Evolutionary conservation across 2,888 invertebrate species (phyloP), one percentile per base, ranked within the genome.

Genomic region (Bhutanitis thaidina): DNA sequence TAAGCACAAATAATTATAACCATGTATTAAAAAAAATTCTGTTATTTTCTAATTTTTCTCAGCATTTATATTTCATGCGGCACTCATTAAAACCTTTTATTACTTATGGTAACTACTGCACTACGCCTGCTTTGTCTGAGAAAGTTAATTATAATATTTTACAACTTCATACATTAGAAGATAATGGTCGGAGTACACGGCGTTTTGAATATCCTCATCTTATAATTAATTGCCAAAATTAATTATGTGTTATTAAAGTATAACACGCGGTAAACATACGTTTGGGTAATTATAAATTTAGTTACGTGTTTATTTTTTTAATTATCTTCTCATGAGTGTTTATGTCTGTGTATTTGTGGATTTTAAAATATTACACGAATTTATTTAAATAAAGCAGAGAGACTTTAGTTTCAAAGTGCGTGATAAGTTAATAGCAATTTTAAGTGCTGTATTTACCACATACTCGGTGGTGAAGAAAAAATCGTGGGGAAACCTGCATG

Each of bases 21-120:
- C n/a, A n/a, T n/a, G n/a, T n/a, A n/a, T n/a, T n/a, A 7, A 27
- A 27, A 27, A 27, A 27, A 20, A 20, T n/a, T n/a, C n/a, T n/a
- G n/a, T n/a, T n/a, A n/a, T n/a, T n/a, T n/a, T n/a, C n/a, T n/a
- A n/a, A 20, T 20, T 7, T 7, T 27, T 8, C 7, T 27, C 27
- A 8, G 5, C 27, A 8, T 27, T 5, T 8, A 20, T 16, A 45
- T 38, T 36, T 45, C 3, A 43, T 20, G 43, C 38, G 25, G 35
- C 27, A 7, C 35, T 51, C 45, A 45, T 51, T 51, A 51, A 50
- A 51, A 45, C 45, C 45, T 45, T 51, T 51, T 51, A 51, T 51
- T 45, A 51, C 40, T 40, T 35, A 50, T 14, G 16, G 7, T 44
- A 51, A 45, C 51, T 41, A 51, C 51, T 51, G 39, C 15, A 15